A percentile compares a stretch with the other conserved stretches of the same genome.
phyloP scores from a whole-genome alignment of 2,113 vertebrate species.

The Myrmecophaga tridactyla region DNA sequence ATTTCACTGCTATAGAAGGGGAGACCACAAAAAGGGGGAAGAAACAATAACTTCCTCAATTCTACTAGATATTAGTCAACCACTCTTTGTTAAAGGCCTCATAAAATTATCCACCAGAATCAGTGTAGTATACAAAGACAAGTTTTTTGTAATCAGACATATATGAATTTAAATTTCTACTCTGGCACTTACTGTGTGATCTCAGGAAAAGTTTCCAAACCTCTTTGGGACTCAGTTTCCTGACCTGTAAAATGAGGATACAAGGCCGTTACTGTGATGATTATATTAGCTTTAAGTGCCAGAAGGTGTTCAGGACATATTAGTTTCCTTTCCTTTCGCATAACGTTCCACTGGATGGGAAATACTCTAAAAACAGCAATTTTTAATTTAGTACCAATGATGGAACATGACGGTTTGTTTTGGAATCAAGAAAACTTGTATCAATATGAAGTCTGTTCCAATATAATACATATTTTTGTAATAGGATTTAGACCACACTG shows the following conservation, averaged over 20 bases:
- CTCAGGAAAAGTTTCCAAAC: not conserved
- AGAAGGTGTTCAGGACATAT: not conserved
- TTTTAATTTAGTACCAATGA: not conserved
- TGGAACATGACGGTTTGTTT: not conserved
- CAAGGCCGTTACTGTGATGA: not conserved
- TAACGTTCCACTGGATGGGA: not conserved
- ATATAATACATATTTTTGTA: not conserved
- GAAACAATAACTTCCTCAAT: not conserved
- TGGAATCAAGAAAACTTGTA: not conserved
- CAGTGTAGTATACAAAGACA: not conserved
- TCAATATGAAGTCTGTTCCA: not conserved
- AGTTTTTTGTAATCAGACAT: not conserved
- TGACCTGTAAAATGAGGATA: not conserved
- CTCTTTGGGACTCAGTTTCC: not conserved
- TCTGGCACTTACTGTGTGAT: not conserved
- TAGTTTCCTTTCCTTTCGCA: not conserved
- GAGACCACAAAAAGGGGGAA: not conserved
- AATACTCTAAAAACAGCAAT: not conserved
- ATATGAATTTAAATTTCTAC: not conserved
- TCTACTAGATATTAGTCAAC: not conserved
- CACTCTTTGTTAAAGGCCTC: constrained; percentile 2
- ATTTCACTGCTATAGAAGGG: not conserved
- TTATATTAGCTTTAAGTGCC: not conserved
- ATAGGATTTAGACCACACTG: not conserved
- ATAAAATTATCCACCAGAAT: not conserved